These are phyloP conservation scores for Anthoptus insignis DNA, from an alignment of 2,888 invertebrate species.

Conservation along the genomic window DNA sequence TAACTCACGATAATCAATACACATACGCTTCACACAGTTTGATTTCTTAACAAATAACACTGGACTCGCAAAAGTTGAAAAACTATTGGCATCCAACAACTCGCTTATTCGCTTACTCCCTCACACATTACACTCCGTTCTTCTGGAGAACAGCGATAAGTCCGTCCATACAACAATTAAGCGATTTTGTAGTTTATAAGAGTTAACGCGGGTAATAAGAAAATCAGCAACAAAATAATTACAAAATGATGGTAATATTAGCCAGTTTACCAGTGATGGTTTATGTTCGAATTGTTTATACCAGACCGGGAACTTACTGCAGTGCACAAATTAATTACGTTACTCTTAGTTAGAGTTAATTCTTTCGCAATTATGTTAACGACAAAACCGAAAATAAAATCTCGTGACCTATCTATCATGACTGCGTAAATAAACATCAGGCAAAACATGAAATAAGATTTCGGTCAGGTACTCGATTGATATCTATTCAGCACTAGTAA, in stretches of 20 bases:
- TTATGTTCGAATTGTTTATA: slow-evolving; percentile 2
- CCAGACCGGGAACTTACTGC: slow-evolving; percentile 7
- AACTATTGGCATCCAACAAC: too few relatives aligned
- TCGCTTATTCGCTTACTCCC: too few relatives aligned
- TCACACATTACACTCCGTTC: too few relatives aligned
- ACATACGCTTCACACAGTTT: too few relatives aligned
- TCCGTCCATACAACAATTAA: slow-evolving; percentile 5
- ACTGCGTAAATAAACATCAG: slow-evolving; percentile 6
- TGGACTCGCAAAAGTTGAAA: too few relatives aligned
- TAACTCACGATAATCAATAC: too few relatives aligned
- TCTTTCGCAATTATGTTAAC: background rate
- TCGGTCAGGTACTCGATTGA: background rate
- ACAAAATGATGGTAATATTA: background rate
- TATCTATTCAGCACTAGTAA: background rate
- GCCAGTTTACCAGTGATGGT: background rate
- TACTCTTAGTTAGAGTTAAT: background rate
- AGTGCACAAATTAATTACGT: slow-evolving; percentile 5
- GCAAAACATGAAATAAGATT: slow-evolving; percentile 21
- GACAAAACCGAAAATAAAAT: slow-evolving; percentile 8
- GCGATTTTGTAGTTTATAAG: background rate
- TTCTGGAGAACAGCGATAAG: slow-evolving; percentile 15
- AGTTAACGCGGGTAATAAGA: slow-evolving; percentile 9
- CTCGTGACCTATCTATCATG: slow-evolving; percentile 7
- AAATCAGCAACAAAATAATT: slow-evolving; percentile 2
- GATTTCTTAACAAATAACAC: too few relatives aligned